phyloP scores from a whole-genome alignment of 2,888 invertebrate genomes.

The Hedya salicella region DNA sequence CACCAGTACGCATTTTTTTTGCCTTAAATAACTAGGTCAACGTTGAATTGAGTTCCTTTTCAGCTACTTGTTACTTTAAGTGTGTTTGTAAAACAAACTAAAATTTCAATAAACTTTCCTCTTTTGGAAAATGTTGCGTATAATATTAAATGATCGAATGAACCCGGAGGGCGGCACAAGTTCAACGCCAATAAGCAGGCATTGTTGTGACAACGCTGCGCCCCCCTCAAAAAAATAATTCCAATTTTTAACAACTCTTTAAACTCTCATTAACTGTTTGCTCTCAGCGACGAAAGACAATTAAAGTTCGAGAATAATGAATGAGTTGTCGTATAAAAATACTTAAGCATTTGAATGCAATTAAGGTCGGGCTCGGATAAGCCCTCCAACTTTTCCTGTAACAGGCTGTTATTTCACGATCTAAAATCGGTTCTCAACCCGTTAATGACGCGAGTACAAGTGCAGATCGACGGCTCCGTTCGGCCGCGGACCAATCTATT shows the following conservation, averaged over 20 bases:
- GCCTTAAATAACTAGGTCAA: slow-evolving; percentile 5
- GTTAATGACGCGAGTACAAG: slow-evolving; percentile 85
- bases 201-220: slow-evolving; percentile 35
- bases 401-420: slow-evolving; percentile 85
- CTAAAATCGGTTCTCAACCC: slow-evolving; percentile 84
- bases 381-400: slow-evolving; percentile 83
- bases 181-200: neutral
- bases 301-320: slow-evolving; percentile 48
- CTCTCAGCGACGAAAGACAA: slow-evolving; percentile 45
- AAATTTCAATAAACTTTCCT: no score
- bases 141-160: neutral
- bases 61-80: no score
- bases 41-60: neutral
- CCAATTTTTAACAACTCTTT: slow-evolving; percentile 42
- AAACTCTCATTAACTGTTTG: slow-evolving; percentile 42
- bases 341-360: slow-evolving; percentile 73
- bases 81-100: no score
- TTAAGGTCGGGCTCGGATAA: slow-evolving; percentile 79
- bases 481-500: slow-evolving; percentile 86
- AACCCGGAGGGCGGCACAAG: neutral
- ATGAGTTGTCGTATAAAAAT: slow-evolving; percentile 50
- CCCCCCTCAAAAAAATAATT: slow-evolving; percentile 30
- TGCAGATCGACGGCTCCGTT: slow-evolving; percentile 85
- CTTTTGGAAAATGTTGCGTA: no score
- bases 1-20: no score